Evolutionary conservation across 2,797 vertebrate species (phyloP), one percentile per base, ranked within the genome.

Genomic region (Pelodytes ibericus): DNA sequence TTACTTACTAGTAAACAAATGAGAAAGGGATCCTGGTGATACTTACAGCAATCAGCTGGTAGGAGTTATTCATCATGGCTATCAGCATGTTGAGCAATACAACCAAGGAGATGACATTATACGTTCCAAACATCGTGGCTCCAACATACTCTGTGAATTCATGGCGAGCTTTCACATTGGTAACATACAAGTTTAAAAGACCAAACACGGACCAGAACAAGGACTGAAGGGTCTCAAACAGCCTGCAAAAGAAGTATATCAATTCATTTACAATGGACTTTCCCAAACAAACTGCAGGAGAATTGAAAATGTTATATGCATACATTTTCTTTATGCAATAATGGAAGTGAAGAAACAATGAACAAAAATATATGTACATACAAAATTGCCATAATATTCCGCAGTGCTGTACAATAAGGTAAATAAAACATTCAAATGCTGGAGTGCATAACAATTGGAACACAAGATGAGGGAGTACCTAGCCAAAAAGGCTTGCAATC

Each of bases 51-150:
- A 98, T 98, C 77, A 98, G 95, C 81, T 99, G 96, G 87, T 98
- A 99, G 68, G 97, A 99, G 89, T 99, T 99, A 94, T 99, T 99
- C 97, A 99, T 99, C 97, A 98, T 99, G 86, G 97, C 97, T 44
- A 98, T 98, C 68, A 99, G 94, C 96, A 99, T 98, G 90, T 98
- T 98, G 81, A 98, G 94, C 79, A 96, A 91, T 61, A 95, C 96
- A 61, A 98, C 96, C 71, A 98, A 87, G 0, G 96, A 98, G 90
- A 98, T 98, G 82, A 98, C 90, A 0, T 98, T 98, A 90, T 98
- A 97, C 0, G 96, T 98, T 62, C 96, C 96, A 7, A 98, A 98
- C 96, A 98, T 98, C 1, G 96, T 98, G 25, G 96, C 96, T 31
- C 96, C 96, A 2, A 98, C 94, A 58, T 96, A 98, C 80, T 98